A percentile compares a stretch with the other conserved stretches of the same genome.
Conservation (phyloP, 1,140 invertebrate species). For the Fopius arisanus region DNA sequence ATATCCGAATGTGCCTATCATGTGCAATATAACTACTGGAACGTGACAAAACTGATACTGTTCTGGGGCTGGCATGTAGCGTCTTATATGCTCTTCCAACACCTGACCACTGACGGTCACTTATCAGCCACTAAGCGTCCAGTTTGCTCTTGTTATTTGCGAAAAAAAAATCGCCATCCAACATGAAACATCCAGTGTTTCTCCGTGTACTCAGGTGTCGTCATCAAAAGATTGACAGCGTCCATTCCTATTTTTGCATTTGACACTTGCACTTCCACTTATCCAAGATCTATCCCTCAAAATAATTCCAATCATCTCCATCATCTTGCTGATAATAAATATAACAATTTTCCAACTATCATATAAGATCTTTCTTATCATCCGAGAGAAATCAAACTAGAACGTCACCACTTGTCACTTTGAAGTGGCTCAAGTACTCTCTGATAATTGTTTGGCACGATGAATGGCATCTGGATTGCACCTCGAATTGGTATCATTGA, state of each 20-base stretch:
- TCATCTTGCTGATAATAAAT: not conserved
- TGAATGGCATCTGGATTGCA: not conserved
- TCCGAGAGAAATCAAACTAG: not conserved
- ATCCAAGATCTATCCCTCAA: not conserved
- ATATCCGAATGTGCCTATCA: not conserved
- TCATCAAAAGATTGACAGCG: not conserved
- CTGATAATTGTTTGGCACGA: not conserved
- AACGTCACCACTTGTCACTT: not conserved
- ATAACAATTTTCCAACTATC: not conserved
- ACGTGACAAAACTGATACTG: conserved; percentile 34
- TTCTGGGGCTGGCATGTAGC: conserved; percentile 23
- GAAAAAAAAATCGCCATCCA: conserved; percentile 34
- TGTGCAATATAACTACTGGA: not conserved
- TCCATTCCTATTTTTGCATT: conserved; percentile 3
- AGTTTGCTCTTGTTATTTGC: conserved; percentile 50
- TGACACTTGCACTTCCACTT: not conserved
- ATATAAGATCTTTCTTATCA: not conserved
- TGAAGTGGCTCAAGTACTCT: not conserved
- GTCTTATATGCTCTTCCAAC: conserved; percentile 41
- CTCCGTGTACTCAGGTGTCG: not conserved
- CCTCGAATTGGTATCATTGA: not conserved
- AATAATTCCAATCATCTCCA: not conserved
- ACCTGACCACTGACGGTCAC: conserved; percentile 43
- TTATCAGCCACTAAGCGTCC: conserved; percentile 48
- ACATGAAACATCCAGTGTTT: not conserved